Evolutionary conservation across 2,888 invertebrate species (phyloP), one percentile per base, ranked within the genome.

Genomic region (Acronicta aceris): DNA sequence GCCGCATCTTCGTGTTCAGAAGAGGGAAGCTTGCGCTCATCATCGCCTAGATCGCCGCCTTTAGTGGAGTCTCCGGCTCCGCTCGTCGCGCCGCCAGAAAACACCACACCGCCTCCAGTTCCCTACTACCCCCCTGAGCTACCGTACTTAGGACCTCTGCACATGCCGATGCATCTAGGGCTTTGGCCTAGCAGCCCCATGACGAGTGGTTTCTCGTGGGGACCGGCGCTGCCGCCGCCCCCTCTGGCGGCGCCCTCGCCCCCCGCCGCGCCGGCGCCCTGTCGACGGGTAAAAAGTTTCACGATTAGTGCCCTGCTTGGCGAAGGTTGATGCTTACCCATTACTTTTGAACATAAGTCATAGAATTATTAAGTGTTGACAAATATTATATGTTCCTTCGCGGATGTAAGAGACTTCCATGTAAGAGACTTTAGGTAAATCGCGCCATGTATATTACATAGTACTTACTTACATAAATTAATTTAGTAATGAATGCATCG

Each of bases 301-400:
- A 95, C 94, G 6, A 95, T 95, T 74, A 93, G 95, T 71, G 94
- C 95, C 1, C 79, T 95, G 0, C 88, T 95, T 21, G 95, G 95
- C 8, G 94, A 95, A 86, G 94, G 94, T 65, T 95, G 91, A 85
- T 62, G 30, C 50, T 54, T 36, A 54, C 21, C 52, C 50, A 54
- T 55, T 50, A 55, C 41, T 60, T 21, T n/a, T 62, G 74, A 62
- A 70, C 52, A 48, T 59, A 53, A 67, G 49, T 62, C 46, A 55
- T 71, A 73, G 46, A 60, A 55, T 53, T 21, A 50, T 53, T 61
- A 65, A 72, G 57, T 72, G 73, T 67, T 66, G 53, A 60, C 51
- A 56, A 72, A 72, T 65, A 55, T 54, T 55, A 45, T 33, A 42
- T 59, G 60, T 66, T 50, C 67, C 67, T 70, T 38, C 56, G 43